phyloP scores from a whole-genome alignment of 2,797 vertebrate genomes.

The Coregonus suidteri region DNA sequence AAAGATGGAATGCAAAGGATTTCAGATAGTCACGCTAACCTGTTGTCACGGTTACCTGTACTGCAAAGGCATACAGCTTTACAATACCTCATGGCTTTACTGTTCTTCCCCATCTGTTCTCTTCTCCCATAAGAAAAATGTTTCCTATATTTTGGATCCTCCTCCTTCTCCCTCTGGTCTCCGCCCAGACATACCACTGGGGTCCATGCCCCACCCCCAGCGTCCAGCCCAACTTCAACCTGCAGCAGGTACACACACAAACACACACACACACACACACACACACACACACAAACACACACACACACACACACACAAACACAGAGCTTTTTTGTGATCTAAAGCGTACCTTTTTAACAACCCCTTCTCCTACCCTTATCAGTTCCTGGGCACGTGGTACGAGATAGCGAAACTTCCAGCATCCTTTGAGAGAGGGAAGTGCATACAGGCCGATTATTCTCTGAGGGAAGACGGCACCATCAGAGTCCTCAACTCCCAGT shows the following conservation, averaged over 20 bases:
- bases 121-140: constrained; percentile 45
- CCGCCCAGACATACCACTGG: constrained; percentile 75
- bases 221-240: constrained; percentile 76
- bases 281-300: background rate
- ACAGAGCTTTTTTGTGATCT: no score
- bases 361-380: background rate
- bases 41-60: no score
- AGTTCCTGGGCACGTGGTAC: constrained; percentile 77
- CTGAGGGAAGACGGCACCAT: constrained; percentile 70
- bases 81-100: no score
- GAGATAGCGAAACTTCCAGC: constrained; percentile 81
- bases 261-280: background rate
- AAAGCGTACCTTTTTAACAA: background rate
- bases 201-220: constrained; percentile 70
- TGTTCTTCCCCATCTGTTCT: no score
- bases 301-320: background rate
- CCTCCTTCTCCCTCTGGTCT: constrained; percentile 57
- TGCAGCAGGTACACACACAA: constrained; percentile 71
- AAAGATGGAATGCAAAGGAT: no score
- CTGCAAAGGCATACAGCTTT: no score
- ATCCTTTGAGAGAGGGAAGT: constrained; percentile 75
- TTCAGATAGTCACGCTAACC: no score
- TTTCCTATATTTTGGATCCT: constrained; percentile 22
- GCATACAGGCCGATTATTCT: constrained; percentile 73
- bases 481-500: constrained; percentile 66